Evolutionary conservation across 2,888 invertebrate genomes (phyloP).

Genomic region (Drosophila barbarae): DNA sequence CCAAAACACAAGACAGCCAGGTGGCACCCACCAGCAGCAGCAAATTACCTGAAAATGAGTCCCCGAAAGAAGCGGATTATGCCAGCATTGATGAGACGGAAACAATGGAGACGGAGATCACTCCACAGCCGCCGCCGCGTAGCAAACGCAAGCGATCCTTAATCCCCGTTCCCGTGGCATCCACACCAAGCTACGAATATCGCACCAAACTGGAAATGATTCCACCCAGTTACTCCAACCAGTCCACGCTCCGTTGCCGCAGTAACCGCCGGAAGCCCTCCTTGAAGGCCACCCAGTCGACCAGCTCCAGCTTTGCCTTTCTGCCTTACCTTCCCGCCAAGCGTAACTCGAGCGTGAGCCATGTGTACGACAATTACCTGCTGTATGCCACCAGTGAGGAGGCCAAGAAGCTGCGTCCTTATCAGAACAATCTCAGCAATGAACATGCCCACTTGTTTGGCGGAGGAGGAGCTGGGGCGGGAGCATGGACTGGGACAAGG

Average conservation of each 20-base stretch:
- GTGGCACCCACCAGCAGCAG: constrained; percentile 8
- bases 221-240: constrained; percentile 75
- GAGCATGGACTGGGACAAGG: neutral
- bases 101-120: neutral
- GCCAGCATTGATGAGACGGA: constrained; percentile 60
- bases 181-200: constrained; percentile 66
- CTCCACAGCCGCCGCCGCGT: constrained; percentile 74
- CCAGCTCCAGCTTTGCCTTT: constrained; percentile 77
- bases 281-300: constrained; percentile 74
- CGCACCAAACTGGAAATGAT: constrained; percentile 68
- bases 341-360: constrained; percentile 77
- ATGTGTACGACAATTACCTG: constrained; percentile 78
- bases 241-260: constrained; percentile 72
- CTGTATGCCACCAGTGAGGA: constrained; percentile 56
- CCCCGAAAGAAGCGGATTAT: constrained; percentile 45
- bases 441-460: constrained; percentile 73
- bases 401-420: constrained; percentile 61
- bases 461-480: constrained; percentile 14
- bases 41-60: neutral
- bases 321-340: constrained; percentile 76
- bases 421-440: constrained; percentile 71
- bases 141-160: constrained; percentile 77
- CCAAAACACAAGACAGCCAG: constrained; percentile 57
- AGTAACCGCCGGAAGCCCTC: constrained; percentile 59
- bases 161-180: constrained; percentile 66